phyloP scores from a whole-genome alignment of 2,797 vertebrate genomes.

The Rhinella marina region DNA sequence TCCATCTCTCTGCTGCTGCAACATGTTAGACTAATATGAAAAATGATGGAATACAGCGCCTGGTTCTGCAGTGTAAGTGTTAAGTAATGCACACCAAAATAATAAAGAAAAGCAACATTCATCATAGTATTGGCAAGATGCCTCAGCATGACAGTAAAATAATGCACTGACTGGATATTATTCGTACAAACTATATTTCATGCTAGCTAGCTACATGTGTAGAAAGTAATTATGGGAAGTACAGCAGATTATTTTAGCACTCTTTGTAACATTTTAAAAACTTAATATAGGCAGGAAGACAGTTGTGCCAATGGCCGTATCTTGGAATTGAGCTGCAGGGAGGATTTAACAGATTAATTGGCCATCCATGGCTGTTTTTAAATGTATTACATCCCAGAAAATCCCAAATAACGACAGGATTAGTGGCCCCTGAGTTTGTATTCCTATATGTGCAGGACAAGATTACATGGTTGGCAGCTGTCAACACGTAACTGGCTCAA shows the following conservation, averaged over 20 bases:
- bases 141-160: conserved; percentile 54
- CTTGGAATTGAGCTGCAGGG: background rate
- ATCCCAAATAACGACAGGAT: conserved; percentile 23
- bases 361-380: background rate
- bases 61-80: conserved; percentile 49
- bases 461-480: conserved; percentile 12
- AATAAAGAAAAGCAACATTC: conserved; percentile 52
- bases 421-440: background rate
- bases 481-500: background rate
- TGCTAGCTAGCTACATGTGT: conserved; percentile 16
- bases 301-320: conserved; percentile 7
- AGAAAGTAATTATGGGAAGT: conserved; percentile 45
- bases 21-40: conserved; percentile 54
- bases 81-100: conserved; percentile 57
- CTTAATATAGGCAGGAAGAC: background rate
- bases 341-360: conserved; percentile 30
- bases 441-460: background rate
- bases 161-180: conserved; percentile 46
- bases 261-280: conserved; percentile 30
- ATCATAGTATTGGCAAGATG: conserved; percentile 54
- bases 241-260: conserved; percentile 18
- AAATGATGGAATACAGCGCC: conserved; percentile 51
- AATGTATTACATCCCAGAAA: background rate
- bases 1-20: conserved; percentile 49
- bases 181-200: conserved; percentile 55